Evolutionary conservation across 2,888 invertebrate species (phyloP), one percentile per base, ranked within the genome.

Genomic region (Synanthedon tipuliformis): DNA sequence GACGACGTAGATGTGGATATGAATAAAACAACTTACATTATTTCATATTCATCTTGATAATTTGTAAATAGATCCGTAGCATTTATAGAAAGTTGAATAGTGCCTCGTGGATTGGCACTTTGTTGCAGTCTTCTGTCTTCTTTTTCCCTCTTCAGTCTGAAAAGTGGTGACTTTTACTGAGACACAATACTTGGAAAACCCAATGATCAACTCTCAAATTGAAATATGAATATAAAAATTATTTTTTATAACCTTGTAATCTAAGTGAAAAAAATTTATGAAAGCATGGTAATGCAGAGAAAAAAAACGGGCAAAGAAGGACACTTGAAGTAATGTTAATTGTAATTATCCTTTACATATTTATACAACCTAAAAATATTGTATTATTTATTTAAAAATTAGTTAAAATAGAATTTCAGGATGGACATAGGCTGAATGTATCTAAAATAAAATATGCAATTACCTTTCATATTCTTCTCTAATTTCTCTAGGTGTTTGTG

Each of bases 401-500:
- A 18, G 18, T 18, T 18, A 18, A 3, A 18, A 18, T 18, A 18
- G 18, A 18, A 18, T 18, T 18, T 18, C 18, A 18, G 18, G 18
- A 18, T 18, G 18, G 18, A n/a, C n/a, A n/a, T n/a, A n/a, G n/a
- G n/a, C n/a, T n/a, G n/a, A n/a, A n/a, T n/a, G n/a, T n/a, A n/a
- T 18, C 18, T 18, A 18, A 18, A 18, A 18, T 18, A 3, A 18
- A 18, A 18, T 18, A 18, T 18, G 1, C 1, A 49, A 23, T 18
- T 71, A 87, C 88, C 96, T 91, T 81, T 99, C 98, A 88, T 97
- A 99, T 82, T 99, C 99, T 56, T 97, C 98, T 54, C 97, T 89
- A 55, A 99, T 98, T 89, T 99, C 98, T 62, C 95, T 92, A 2
- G 98, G 97, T 3, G 98, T 97, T 74, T 94, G 94, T 1, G 95